A percentile compares a stretch with the other conserved stretches of the same genome.
Conservation (phyloP, 2,888 invertebrate genomes). For the Lithophane semibrunnea region DNA sequence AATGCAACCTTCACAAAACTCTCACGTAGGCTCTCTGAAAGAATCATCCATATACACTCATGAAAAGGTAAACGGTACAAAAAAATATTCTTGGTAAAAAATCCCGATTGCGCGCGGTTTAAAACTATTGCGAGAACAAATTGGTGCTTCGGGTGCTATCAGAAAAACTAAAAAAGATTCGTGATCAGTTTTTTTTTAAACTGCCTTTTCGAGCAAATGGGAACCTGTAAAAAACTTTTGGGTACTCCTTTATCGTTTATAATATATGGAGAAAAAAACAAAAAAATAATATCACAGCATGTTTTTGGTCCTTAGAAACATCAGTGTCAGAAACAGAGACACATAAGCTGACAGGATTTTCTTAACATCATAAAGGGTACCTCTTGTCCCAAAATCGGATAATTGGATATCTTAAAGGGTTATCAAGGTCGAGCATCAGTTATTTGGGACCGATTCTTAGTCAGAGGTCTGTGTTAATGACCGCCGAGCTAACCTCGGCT, state of each 20-base stretch:
- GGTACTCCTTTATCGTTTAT: background rate
- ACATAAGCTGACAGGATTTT: background rate
- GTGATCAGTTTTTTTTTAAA: background rate
- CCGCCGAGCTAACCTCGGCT: background rate
- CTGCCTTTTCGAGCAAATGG: background rate
- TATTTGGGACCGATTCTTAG: constrained; percentile 4
- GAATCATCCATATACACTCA: background rate
- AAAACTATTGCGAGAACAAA: constrained; percentile 6
- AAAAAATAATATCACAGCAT: background rate
- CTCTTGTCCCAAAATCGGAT: constrained; percentile 10
- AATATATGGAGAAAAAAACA: background rate
- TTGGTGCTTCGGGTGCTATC: background rate
- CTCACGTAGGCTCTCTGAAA: constrained; percentile 5
- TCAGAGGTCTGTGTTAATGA: background rate
- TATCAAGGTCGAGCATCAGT: background rate
- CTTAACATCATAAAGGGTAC: background rate
- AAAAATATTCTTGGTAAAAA: background rate
- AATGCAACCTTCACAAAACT: constrained; percentile 20
- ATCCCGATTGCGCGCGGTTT: no score
- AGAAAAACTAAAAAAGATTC: background rate
- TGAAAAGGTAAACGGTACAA: background rate
- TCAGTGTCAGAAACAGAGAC: background rate
- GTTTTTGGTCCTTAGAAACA: background rate
- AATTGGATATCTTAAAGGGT: constrained; percentile 1
- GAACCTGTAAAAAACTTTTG: background rate